Base-by-base conservation (phyloP, 2,797 vertebrate genomes). In the Amphiprion clarkii region DNA sequence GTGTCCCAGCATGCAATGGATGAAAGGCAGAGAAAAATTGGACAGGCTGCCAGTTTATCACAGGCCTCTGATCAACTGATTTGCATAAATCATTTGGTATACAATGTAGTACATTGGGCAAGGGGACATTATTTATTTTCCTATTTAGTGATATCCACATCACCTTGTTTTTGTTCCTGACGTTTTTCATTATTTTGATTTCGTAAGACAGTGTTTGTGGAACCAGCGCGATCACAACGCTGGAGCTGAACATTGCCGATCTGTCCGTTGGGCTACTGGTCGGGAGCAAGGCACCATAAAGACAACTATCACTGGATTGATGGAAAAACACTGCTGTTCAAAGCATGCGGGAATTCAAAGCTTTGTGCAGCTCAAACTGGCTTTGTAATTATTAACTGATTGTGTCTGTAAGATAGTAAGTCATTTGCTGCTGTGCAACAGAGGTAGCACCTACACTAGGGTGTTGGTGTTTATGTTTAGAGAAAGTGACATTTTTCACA, bases 1-100 rank as follows among this genome's bases (percentile, higher is more conserved):
- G 1, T 58, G 61, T 87, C 81, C 72, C 81, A 82, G 83, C 72
- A 72, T 82, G 79, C 54, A 54, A 3, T 55, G 59, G 61, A 76
- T 61, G 54, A 69, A 77, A 87, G 48, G 62, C 62, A 67, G 21
- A 52, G 54, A 67, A 56, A 76, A 27, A 56, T 0, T 53, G 46
- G 55, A 59, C 48, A 31, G 21, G 60, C 67, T 70, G 55, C 65
- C 66, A 58, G 67, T 82, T 79, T 65, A 80, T 64, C 29, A 0
- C 54, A 48, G 61, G 16, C 21, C 46, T 78, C 63, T 71, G 58
- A 81, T 87, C 49, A 76, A 36, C 23, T 75, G 3, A 74, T 85
- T 76, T 85, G 56, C 67, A 81, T 76, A 52, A 82, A 84, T 79
- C 39, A 65, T 64, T 76, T 59, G 54, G 46, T 76, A 55, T 71